Evolutionary conservation across 1,140 invertebrate species (phyloP).

Genomic region (Brachionus sp.): DNA sequence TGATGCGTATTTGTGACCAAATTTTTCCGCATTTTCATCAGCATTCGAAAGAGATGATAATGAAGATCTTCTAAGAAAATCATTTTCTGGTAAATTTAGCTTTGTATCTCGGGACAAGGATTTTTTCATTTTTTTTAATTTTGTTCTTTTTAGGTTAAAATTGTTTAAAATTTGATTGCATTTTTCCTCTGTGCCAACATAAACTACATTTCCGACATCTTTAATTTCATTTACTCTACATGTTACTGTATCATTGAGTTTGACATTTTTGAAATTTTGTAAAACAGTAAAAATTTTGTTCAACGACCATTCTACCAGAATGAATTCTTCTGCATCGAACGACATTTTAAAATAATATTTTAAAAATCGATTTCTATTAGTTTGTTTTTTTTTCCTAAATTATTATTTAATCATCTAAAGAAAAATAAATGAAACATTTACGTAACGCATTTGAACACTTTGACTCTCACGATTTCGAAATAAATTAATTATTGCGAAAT

Average conservation of each 20-base stretch:
- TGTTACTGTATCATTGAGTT: background rate
- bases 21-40: background rate
- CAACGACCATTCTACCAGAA: constrained; percentile 2
- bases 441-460: background rate
- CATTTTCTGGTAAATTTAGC: constrained; percentile 8
- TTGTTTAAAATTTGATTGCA: constrained; percentile 35
- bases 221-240: constrained; percentile 18
- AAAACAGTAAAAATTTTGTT: constrained; percentile 28
- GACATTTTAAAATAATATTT: background rate
- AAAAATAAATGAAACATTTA: background rate
- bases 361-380: background rate
- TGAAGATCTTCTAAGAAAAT: background rate
- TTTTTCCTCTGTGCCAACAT: background rate
- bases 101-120: background rate
- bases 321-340: background rate
- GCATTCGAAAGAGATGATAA: background rate
- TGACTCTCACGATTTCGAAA: background rate
- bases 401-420: background rate
- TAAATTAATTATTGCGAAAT: background rate
- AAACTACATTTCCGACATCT: constrained; percentile 32
- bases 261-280: constrained; percentile 15
- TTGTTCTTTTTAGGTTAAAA: background rate
- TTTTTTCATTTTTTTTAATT: background rate
- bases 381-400: background rate
- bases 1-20: background rate